phyloP scores from a whole-genome alignment of 1,140 invertebrate genomes.

The Pseudomyrmex pallidus region DNA sequence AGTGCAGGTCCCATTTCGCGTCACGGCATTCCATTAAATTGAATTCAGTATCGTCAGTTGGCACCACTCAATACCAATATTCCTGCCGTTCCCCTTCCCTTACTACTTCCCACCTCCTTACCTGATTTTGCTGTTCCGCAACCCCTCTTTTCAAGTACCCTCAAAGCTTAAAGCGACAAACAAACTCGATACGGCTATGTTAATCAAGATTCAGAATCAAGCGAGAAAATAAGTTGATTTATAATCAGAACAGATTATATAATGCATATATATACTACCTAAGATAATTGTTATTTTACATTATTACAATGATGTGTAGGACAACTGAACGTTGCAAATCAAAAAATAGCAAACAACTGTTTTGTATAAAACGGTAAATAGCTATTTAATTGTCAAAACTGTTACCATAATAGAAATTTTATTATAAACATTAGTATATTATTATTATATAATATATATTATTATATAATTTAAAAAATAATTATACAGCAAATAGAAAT shows the following conservation, averaged over 20 bases:
- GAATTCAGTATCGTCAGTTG: slow-evolving; percentile 77
- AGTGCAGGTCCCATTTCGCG: slow-evolving; percentile 79
- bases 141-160: slow-evolving; percentile 66
- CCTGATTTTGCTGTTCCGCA: slow-evolving; percentile 33
- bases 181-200: slow-evolving; percentile 46
- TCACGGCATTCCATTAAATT: slow-evolving; percentile 79
- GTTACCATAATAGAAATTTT: slow-evolving; percentile 21
- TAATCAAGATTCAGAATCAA: slow-evolving; percentile 66
- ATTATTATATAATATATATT: slow-evolving; percentile 4
- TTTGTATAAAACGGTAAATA: slow-evolving; percentile 16
- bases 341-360: slow-evolving; percentile 24
- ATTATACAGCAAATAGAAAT: slow-evolving; percentile 24
- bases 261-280: not conserved
- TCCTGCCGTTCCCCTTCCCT: slow-evolving; percentile 67
- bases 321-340: not conserved
- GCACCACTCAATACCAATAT: slow-evolving; percentile 78
- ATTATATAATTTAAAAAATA: slow-evolving; percentile 30
- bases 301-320: not conserved
- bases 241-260: slow-evolving; percentile 57
- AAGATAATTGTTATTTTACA: slow-evolving; percentile 41
- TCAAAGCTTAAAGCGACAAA: slow-evolving; percentile 71
- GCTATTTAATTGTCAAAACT: slow-evolving; percentile 23
- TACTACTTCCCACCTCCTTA: slow-evolving; percentile 45
- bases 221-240: slow-evolving; percentile 61
- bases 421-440: slow-evolving; percentile 22